A percentile compares a stretch with the other conserved stretches of the same genome.
Evolutionary conservation across 2,113 vertebrate genomes (phyloP).

Genomic region (Guaruba guarouba): DNA sequence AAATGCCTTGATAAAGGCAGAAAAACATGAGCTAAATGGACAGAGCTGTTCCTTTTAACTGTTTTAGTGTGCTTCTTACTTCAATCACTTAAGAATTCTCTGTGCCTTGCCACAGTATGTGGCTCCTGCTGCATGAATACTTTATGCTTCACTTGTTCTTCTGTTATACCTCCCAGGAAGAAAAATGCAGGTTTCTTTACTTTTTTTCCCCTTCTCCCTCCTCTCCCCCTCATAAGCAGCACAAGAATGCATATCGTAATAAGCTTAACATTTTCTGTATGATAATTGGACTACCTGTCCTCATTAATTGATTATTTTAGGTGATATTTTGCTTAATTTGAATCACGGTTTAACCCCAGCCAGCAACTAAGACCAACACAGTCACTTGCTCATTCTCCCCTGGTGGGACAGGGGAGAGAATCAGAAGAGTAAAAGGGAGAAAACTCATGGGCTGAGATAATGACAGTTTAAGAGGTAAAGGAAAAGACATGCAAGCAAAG

Average conservation of each 20-base stretch:
- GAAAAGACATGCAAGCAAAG: not conserved
- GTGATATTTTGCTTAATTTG: not conserved
- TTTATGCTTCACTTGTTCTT: conserved; percentile 32
- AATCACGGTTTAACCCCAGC: not conserved
- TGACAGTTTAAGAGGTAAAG: not conserved
- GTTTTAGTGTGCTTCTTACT: not conserved
- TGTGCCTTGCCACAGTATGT: conserved; percentile 42
- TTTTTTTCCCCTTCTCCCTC: not conserved
- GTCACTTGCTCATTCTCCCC: not conserved
- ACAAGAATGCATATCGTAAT: not conserved
- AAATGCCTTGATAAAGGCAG: not conserved
- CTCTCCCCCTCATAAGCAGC: not conserved
- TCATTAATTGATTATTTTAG: not conserved
- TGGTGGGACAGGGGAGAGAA: not conserved
- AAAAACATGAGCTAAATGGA: not conserved
- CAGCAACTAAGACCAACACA: not conserved
- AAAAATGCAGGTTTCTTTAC: not conserved
- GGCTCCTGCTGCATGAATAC: conserved; percentile 2
- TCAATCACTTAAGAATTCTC: conserved; percentile 42
- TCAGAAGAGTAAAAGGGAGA: not conserved
- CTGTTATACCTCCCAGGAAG: not conserved
- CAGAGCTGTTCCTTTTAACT: conserved; percentile 3
- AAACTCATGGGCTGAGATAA: not conserved
- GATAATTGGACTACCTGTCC: not conserved
- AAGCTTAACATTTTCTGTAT: not conserved